Evolutionary conservation across 1,140 invertebrate species (phyloP).

Genomic region (Arion vulgaris): DNA sequence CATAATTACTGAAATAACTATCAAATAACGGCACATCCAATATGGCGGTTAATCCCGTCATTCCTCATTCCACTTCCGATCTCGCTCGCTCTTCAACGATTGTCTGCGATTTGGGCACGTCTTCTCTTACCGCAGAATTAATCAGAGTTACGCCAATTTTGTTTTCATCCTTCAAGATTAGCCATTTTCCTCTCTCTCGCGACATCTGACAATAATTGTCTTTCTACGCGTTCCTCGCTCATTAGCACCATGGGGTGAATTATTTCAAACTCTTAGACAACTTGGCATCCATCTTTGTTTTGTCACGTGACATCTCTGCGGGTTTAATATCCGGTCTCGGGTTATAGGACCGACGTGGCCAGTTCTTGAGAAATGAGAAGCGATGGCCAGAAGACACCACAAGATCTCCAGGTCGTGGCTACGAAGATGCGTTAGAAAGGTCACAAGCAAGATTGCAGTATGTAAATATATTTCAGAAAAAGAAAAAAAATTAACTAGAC

Average conservation of each 20-base stretch:
- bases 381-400: not conserved
- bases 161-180: slow-evolving; percentile 11
- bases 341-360: not conserved
- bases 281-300: slow-evolving; percentile 18
- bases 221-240: not conserved
- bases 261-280: slow-evolving; percentile 10
- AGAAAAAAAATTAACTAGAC: too few species aligned
- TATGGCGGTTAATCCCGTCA: not conserved
- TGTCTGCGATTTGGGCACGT: slow-evolving; percentile 9
- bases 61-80: slow-evolving; percentile 12
- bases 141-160: slow-evolving; percentile 13
- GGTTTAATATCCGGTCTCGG: not conserved
- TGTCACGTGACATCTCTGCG: slow-evolving; percentile 21
- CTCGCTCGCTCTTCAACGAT: not conserved
- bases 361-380: not conserved
- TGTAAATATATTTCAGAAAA: too few species aligned
- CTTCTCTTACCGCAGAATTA: slow-evolving; percentile 20
- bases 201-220: slow-evolving; percentile 11
- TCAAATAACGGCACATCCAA: not conserved
- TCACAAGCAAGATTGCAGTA: not conserved
- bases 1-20: not conserved
- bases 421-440: not conserved
- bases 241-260: slow-evolving; percentile 21
- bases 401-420: too few species aligned
- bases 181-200: slow-evolving; percentile 2